These are phyloP conservation scores for Halichoeres trimaculatus DNA, from an alignment of 2,113 vertebrate species.

Conservation along the genomic window DNA sequence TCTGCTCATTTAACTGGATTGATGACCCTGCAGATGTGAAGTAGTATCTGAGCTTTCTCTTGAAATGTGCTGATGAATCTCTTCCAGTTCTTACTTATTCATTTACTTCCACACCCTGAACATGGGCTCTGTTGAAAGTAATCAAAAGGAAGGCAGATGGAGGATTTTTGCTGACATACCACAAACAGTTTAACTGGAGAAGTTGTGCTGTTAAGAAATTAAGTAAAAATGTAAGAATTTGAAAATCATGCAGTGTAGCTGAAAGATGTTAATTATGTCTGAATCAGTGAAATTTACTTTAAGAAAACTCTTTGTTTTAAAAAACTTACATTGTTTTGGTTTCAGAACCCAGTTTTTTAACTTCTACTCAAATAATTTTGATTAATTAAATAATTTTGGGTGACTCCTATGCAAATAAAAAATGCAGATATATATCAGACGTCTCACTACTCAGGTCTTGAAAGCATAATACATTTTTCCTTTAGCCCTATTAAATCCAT, in stretches of 20 bases:
- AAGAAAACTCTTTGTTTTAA: not conserved
- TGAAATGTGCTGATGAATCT: constrained; percentile 37
- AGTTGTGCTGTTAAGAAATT: not conserved
- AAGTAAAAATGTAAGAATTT: not conserved
- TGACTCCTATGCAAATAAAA: not conserved
- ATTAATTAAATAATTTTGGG: not conserved
- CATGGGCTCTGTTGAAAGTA: constrained; percentile 7
- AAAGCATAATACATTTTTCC: not conserved
- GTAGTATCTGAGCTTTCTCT: constrained; percentile 13
- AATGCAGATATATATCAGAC: not conserved
- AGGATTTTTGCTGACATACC: constrained; percentile 5
- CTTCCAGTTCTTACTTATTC: not conserved
- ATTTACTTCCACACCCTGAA: constrained; percentile 11
- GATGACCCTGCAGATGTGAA: constrained; percentile 39
- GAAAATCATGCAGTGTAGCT: too few species aligned
- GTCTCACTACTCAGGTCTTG: not conserved
- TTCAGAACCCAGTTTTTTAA: not conserved
- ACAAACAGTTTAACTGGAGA: not conserved
- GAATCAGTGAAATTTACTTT: not conserved
- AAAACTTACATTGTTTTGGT: not conserved
- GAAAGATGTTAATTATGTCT: too few species aligned
- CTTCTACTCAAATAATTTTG: not conserved
- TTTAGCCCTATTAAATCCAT: constrained; percentile 1
- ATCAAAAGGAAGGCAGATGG: constrained; percentile 1
- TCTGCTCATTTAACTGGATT: constrained; percentile 14